Conservation (phyloP, 2,888 invertebrate species). For the Hoplodrina ambigua region DNA sequence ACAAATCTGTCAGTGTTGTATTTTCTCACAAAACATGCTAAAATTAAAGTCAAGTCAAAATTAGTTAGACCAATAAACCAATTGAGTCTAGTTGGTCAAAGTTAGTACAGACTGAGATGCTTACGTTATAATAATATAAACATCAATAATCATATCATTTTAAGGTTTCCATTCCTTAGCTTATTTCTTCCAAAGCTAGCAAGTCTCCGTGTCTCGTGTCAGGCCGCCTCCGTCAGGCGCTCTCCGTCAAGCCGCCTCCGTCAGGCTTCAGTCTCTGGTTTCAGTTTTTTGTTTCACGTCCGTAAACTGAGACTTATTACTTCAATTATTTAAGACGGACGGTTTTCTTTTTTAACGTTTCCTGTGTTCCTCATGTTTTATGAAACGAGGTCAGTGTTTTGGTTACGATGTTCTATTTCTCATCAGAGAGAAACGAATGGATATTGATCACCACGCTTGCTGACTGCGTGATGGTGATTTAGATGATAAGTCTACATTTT, state of each 20-base stretch:
- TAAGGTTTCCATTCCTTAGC: background rate
- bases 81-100: too few species aligned
- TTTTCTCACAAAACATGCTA: too few species aligned
- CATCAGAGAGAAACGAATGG: background rate
- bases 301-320: constrained; percentile 51
- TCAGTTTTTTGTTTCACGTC: constrained; percentile 38
- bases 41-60: too few species aligned
- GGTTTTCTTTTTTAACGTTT: constrained; percentile 18
- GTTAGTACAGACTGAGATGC: too few species aligned
- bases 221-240: constrained; percentile 13
- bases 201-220: constrained; percentile 17
- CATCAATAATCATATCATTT: too few species aligned
- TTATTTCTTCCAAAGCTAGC: constrained; percentile 21
- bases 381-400: constrained; percentile 8
- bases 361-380: constrained; percentile 34
- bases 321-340: constrained; percentile 38
- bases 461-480: background rate
- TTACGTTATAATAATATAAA: too few species aligned
- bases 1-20: too few species aligned
- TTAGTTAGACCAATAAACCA: too few species aligned
- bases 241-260: constrained; percentile 3
- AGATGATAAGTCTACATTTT: background rate
- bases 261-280: constrained; percentile 29
- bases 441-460: background rate
- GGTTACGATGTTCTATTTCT: background rate